Evolutionary conservation across 2,888 invertebrate genomes (phyloP), one percentile per base, ranked within the genome.

Genomic region (Prostheceraeus crozeri): DNA sequence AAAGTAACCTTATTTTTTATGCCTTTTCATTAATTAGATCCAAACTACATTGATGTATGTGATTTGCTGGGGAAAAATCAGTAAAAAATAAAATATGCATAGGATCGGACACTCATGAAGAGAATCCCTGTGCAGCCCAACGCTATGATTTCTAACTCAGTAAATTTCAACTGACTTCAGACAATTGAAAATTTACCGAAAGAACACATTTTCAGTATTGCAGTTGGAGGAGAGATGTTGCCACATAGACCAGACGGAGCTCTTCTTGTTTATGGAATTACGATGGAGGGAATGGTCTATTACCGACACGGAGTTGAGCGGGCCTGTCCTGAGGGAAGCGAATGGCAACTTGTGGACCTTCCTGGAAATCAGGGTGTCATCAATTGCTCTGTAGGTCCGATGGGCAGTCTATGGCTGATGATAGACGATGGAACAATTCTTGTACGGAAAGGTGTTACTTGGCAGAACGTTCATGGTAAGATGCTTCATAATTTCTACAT

Each of bases 141-240:
- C n/a, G n/a, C n/a, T n/a, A n/a, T n/a, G n/a, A n/a, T n/a, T n/a
- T n/a, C n/a, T n/a, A n/a, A n/a, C n/a, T n/a, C n/a, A n/a, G n/a
- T n/a, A n/a, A n/a, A n/a, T n/a, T n/a, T n/a, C n/a, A n/a, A n/a
- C n/a, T n/a, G n/a, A n/a, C n/a, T n/a, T n/a, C 36, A 16, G 4
- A 19, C 36, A 23, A 3, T 4, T 2, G 19, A 36, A 6, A 19
- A 19, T 23, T 68, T 69, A n/a, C 64, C 78, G 62, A 65, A 85
- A 80, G 90, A 91, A 73, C 90, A 90, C 2, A 90, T 93, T 70
- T 88, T 89, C 71, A 89, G 90, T 79, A 83, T 91, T 48, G 82
- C 85, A 62, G 84, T 89, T 67, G 89, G 90, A 31, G 89, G 90
- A 25, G 84, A 84, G 70, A 83, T 83, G 70, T 82, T 89, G 65